phyloP scores from a whole-genome alignment of 1,140 invertebrate species.

The Drosophila nigromelanica region DNA sequence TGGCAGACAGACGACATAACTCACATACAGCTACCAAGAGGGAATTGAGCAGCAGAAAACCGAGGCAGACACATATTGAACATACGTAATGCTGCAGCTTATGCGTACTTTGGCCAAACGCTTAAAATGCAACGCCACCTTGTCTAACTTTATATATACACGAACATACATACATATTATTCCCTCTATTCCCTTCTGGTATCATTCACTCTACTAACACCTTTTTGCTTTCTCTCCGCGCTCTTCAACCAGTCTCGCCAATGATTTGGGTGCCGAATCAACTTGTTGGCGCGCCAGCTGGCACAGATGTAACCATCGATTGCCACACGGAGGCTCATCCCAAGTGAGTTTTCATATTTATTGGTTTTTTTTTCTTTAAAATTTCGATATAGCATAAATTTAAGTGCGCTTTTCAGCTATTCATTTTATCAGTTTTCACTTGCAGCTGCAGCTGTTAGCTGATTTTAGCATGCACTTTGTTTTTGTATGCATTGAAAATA shows the following conservation, averaged over 20 bases:
- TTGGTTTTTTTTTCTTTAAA: slow-evolving; percentile 8
- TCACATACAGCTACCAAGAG: slow-evolving; percentile 1
- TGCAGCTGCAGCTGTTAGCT: slow-evolving; percentile 6
- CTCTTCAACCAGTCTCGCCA: slow-evolving; percentile 89
- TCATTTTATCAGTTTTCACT: neutral
- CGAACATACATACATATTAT: slow-evolving; percentile 5
- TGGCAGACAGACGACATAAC: slow-evolving; percentile 17
- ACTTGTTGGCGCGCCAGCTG: slow-evolving; percentile 93
- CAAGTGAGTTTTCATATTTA: slow-evolving; percentile 69
- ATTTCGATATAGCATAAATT: slow-evolving; percentile 35
- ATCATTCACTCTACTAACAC: slow-evolving; percentile 68
- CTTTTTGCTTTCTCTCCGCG: slow-evolving; percentile 5
- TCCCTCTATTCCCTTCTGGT: slow-evolving; percentile 28
- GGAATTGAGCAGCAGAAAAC: no score
- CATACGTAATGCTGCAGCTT: slow-evolving; percentile 73
- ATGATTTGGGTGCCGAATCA: slow-evolving; percentile 96
- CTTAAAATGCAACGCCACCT: slow-evolving; percentile 63
- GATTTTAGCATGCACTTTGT: slow-evolving; percentile 30
- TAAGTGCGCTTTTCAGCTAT: slow-evolving; percentile 17
- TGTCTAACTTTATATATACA: slow-evolving; percentile 10
- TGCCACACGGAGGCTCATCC: slow-evolving; percentile 97
- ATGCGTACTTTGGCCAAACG: slow-evolving; percentile 71
- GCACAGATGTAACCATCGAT: slow-evolving; percentile 95
- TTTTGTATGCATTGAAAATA: slow-evolving; percentile 34
- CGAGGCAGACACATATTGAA: slow-evolving; percentile 47